These are phyloP conservation scores for Dorcus hopei DNA, from an alignment of 2,888 invertebrate genomes.

Conservation along the genomic window DNA sequence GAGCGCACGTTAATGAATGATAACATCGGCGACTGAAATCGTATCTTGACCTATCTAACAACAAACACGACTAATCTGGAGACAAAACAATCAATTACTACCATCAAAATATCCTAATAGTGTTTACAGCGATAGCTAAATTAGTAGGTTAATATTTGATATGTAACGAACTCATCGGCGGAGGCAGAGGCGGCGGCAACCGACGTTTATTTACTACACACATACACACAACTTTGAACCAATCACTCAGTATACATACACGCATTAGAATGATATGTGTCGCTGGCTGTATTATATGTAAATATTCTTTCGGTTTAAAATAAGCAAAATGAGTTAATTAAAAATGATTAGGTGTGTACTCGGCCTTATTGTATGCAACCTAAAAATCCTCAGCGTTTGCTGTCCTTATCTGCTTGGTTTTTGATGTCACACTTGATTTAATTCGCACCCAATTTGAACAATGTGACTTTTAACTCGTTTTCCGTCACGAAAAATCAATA, in stretches of 20 bases:
- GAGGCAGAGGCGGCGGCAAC: slow-evolving; percentile 22
- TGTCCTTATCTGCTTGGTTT: background rate
- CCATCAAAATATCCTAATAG: slow-evolving; percentile 37
- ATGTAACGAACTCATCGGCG: slow-evolving; percentile 18
- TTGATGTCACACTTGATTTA: slow-evolving; percentile 10
- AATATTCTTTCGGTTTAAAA: no score
- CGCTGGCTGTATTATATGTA: no score
- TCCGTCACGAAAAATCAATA: no score
- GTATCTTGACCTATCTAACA: slow-evolving; percentile 24
- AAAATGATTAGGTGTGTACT: no score
- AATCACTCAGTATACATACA: slow-evolving; percentile 39
- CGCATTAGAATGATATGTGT: background rate
- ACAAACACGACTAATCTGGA: slow-evolving; percentile 27
- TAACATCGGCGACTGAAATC: slow-evolving; percentile 3
- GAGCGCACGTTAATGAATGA: slow-evolving; percentile 1
- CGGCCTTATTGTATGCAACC: no score
- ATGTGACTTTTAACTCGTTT: no score
- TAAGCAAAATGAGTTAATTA: no score
- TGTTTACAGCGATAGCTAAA: slow-evolving; percentile 40
- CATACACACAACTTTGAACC: slow-evolving; percentile 30
- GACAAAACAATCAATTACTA: slow-evolving; percentile 35
- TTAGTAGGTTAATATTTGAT: slow-evolving; percentile 44
- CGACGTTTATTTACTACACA: slow-evolving; percentile 36
- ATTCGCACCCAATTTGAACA: slow-evolving; percentile 1
- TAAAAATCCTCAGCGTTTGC: no score